phyloP scores from a whole-genome alignment of 2,888 invertebrate species.

The Neocrepidodera transversa region DNA sequence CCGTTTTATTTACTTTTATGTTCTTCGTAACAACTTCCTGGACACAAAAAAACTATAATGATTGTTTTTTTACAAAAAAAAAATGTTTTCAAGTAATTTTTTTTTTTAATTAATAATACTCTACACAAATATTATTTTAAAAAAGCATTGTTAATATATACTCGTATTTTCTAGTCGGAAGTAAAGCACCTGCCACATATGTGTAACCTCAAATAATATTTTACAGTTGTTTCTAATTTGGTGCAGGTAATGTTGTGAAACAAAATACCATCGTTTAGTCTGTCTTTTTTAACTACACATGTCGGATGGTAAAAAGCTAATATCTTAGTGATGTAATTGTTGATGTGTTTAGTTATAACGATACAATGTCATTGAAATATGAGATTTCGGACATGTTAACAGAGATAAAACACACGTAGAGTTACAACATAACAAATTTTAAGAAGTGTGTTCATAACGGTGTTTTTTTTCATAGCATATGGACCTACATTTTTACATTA shows the following conservation, averaged over 20 bases:
- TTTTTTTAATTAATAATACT: no score
- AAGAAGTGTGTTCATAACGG: background rate
- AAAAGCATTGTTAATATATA: no score
- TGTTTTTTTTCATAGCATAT: background rate
- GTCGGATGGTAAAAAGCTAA: background rate
- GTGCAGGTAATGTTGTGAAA: slow-evolving; percentile 5
- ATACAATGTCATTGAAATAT: slow-evolving; percentile 1
- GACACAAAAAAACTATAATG: no score
- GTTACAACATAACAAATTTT: background rate
- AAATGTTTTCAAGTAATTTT: no score
- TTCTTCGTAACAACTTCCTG: no score
- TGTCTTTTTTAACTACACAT: background rate
- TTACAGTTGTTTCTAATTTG: background rate
- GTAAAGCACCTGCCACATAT: background rate
- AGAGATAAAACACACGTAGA: background rate
- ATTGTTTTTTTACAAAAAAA: no score
- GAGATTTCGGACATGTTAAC: background rate
- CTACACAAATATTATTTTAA: no score
- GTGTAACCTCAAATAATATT: background rate
- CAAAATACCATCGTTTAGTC: background rate
- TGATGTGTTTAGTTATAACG: background rate
- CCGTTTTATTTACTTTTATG: no score
- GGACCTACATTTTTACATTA: no score
- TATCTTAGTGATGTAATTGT: background rate
- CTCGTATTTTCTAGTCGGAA: no score